Evolutionary conservation across 2,888 invertebrate species (phyloP), one percentile per base, ranked within the genome.

Genomic region (Griposia aprilina): DNA sequence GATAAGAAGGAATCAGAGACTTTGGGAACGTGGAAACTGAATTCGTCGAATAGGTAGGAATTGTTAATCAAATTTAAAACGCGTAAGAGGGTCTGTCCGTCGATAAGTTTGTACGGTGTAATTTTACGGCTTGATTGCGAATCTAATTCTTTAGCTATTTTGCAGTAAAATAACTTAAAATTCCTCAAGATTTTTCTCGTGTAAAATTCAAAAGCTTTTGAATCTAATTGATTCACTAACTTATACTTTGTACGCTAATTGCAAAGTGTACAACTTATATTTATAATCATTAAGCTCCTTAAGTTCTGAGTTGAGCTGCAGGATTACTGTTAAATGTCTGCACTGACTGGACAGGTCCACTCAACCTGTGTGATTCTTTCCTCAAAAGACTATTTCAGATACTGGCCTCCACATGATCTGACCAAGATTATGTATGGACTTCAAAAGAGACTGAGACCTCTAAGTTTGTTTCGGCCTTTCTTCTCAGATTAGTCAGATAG

Each of bases 1-100:
- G 74, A 75, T 83, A 80, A 79, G 45, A 71, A 15, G 57, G 41
- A 62, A 52, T 67, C 66, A 55, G 55, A 50, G 69, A 55, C 65
- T 50, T 73, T 57, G 30, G 50, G 63, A 77, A 72, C n/a, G 4
- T 2, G 45, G 36, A 36, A 70, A 78, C 48, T 60, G 57, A 26
- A 66, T 78, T 76, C 50, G 30, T 36, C 3, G 11, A 68, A 52
- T n/a, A 10, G 6, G 3, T 36, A 36, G 52, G 52, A 52, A 68
- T 52, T 52, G 30, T 52, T 36, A 52, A 52, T 52, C 1, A 52
- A 52, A 23, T 52, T 66, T 52, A 17, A 68, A 52, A 68, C 17
- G 0, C 15, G 6, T 23, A 17, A 36, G 15, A 30, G 23, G 23
- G 2, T 48, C 23, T 36, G 7, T 23, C 23, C 23, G 8, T 30